Evolutionary conservation across 1,140 invertebrate species (phyloP).

Genomic region (Mactra quadrangularis): DNA sequence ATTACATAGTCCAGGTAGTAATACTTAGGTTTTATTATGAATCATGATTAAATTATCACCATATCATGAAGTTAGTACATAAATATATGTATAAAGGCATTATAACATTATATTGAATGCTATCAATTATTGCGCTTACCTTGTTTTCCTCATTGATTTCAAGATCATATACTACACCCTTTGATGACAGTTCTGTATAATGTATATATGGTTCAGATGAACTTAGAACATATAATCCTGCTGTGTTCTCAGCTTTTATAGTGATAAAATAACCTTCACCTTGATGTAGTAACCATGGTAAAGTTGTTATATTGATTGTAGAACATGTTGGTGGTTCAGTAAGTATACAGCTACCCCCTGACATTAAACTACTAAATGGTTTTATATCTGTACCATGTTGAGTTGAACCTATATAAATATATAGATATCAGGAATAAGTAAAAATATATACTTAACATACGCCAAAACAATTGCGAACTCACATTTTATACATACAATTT

Average conservation of each 20-base stretch:
- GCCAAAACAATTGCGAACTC: too few species aligned
- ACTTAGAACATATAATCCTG: slow-evolving; percentile 24
- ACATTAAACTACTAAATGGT: slow-evolving; percentile 2
- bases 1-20: too few species aligned
- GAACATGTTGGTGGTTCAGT: slow-evolving; percentile 39
- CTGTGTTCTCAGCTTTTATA: slow-evolving; percentile 49
- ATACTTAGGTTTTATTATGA: too few species aligned
- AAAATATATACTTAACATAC: too few species aligned
- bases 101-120: too few species aligned
- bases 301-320: background rate
- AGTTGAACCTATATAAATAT: slow-evolving; percentile 25
- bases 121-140: too few species aligned
- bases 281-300: slow-evolving; percentile 55
- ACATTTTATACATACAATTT: too few species aligned
- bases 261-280: slow-evolving; percentile 51
- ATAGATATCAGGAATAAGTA: too few species aligned
- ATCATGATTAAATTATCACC: too few species aligned
- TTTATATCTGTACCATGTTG: slow-evolving; percentile 33
- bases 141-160: background rate
- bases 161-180: slow-evolving; percentile 55
- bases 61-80: too few species aligned
- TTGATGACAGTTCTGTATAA: slow-evolving; percentile 42
- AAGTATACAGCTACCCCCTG: slow-evolving; percentile 3
- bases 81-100: too few species aligned
- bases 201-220: slow-evolving; percentile 47